Conservation (phyloP, 2,888 invertebrate species). For the Protodeltote pygarga region DNA sequence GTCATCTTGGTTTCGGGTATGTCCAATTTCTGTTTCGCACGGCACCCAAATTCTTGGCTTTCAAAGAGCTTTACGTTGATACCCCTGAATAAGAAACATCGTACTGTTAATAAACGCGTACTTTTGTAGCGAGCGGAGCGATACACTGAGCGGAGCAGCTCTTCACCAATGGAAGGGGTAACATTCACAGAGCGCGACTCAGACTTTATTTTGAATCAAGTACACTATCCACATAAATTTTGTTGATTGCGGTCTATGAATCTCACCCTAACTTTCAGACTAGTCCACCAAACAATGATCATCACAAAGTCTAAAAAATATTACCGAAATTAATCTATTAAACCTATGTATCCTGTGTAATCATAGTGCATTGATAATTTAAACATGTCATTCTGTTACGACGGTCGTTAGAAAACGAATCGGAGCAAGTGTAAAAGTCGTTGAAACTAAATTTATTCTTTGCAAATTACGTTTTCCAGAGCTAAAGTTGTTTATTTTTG, state of each 20-base stretch:
- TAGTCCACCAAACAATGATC: no score
- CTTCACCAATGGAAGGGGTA: no score
- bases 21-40: constrained; percentile 63
- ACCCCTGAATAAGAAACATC: constrained; percentile 43
- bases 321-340: no score
- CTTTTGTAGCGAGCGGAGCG: constrained; percentile 41
- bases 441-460: constrained; percentile 32
- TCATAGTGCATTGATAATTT: no score
- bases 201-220: no score
- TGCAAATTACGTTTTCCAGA: constrained; percentile 26
- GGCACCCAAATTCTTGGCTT: constrained; percentile 60
- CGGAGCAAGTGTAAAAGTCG: constrained; percentile 20
- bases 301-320: no score
- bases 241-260: no score
- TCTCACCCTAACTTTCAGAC: no score
- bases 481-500: constrained; percentile 36
- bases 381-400: constrained; percentile 13
- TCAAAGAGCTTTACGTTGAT: constrained; percentile 49
- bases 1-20: constrained; percentile 81
- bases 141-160: constrained; percentile 17
- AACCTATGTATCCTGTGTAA: no score
- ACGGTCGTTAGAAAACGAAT: constrained; percentile 3
- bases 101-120: constrained; percentile 32
- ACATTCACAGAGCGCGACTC: no score
- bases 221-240: no score